Evolutionary conservation across 2,888 invertebrate species (phyloP).

Genomic region (Gerris lacustris): DNA sequence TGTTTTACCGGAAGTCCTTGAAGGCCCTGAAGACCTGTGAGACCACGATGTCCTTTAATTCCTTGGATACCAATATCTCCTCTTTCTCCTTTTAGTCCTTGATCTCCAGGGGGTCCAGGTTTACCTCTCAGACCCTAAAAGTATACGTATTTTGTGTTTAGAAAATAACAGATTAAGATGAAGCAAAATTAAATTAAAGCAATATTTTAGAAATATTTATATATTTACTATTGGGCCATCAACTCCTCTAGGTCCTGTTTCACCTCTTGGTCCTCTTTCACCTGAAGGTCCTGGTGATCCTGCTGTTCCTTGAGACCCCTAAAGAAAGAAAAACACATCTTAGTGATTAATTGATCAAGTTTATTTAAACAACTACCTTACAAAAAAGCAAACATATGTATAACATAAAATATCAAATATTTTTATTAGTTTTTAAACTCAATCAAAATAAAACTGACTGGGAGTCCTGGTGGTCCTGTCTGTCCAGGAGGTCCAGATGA

Average conservation of each 20-base stretch:
- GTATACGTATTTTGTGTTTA: background rate
- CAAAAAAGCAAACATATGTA: background rate
- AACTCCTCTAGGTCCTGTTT: slow-evolving; percentile 38
- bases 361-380: too few species aligned
- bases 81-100: slow-evolving; percentile 54
- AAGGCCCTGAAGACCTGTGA: slow-evolving; percentile 69
- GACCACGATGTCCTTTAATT: slow-evolving; percentile 68
- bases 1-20: slow-evolving; percentile 47
- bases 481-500: slow-evolving; percentile 50
- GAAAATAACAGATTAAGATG: too few species aligned
- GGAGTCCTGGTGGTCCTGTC: slow-evolving; percentile 38
- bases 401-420: background rate
- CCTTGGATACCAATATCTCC: slow-evolving; percentile 57
- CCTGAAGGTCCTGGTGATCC: slow-evolving; percentile 56
- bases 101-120: slow-evolving; percentile 58
- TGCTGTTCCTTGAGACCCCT: slow-evolving; percentile 42
- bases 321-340: background rate
- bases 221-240: slow-evolving; percentile 53
- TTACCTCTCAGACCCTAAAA: slow-evolving; percentile 58
- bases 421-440: background rate
- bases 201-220: too few species aligned
- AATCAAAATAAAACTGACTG: background rate
- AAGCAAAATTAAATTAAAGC: too few species aligned
- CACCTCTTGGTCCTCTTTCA: slow-evolving; percentile 51
- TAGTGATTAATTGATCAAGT: background rate